Evolutionary conservation across 2,113 vertebrate species (phyloP), one percentile per base, ranked within the genome.

Genomic region (Piaya cayana): DNA sequence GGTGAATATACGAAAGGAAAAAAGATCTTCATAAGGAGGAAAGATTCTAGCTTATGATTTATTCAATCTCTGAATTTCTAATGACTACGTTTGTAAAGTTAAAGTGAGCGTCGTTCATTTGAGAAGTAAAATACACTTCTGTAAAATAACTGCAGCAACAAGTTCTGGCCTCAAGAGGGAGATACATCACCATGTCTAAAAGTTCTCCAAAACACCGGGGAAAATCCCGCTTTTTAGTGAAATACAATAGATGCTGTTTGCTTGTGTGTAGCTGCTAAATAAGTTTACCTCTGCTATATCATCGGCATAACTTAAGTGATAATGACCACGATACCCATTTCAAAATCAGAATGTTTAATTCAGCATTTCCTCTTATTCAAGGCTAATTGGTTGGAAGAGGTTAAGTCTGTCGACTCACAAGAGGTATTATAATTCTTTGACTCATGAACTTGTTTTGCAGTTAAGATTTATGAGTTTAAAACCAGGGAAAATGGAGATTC

Each of bases 131-230:
- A 43, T 19, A 47, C 45, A 22, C 2, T 18, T 12, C 27, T 27
- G 45, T 45, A 47, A 92, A 76, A 22, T 20, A 71, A 9, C 3
- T 91, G 97, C 80, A 96, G 42, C 95, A 53, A 86, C 59, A 16
- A 6, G 12, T 39, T n/a, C 0, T 9, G 63, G 80, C 96, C 98
- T 97, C 96, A 96, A 50, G 97, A 96, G 97, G 97, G 98, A 30
- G 90, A 82, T 96, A 92, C 50, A 76, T 74, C 79, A 92, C 81
- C 95, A 85, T 0, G 18, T 32, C 86, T 92, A 82, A 86, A 83
- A 86, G 77, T 70, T 75, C 62, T 58, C 78, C 8, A 27, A 70
- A 34, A 17, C 4, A 6, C 11, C 8, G 25, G 18, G 3, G 49
- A 64, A 52, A 36, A 21, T 12, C 39, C 0, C 9, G 8, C 32